Evolutionary conservation across 2,113 vertebrate species (phyloP), one percentile per base, ranked within the genome.

Genomic region (Polyodon spathula): DNA sequence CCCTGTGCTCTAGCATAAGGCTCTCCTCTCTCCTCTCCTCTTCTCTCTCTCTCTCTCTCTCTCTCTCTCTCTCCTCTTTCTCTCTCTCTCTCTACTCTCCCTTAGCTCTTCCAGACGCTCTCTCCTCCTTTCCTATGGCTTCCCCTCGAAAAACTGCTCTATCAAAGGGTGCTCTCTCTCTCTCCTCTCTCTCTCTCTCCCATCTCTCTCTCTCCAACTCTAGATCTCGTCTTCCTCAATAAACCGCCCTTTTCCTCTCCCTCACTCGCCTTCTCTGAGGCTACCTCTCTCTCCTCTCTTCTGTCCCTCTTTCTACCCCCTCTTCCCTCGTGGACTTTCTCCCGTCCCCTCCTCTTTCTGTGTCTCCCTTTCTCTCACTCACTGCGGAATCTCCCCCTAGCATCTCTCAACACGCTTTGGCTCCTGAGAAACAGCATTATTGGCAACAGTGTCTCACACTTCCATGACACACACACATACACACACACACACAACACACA

Each of bases 391-490:
- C 10, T 52, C 52, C 40, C 38, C 10, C 8, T 12, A 10, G 54
- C 51, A 54, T 63, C 46, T 46, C 48, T 37, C 38, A n/a, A 52
- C 61, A 15, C 63, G 12, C 44, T n/a, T 67, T 73, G 67, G 66
- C 72, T 71, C 65, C 59, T 71, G 79, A 81, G 82, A 82, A 85
- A 83, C 82, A 80, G 77, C 72, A 76, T 78, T 75, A 76, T 71
- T 69, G 71, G 82, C 81, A 83, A 82, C 78, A 82, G 61, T 71
- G 71, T 75, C 79, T 75, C 78, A n/a, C 73, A 74, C 71, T 75
- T 74, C 70, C 71, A 78, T 78, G 81, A 82, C 70, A 78, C 75
- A 66, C 56, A 71, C 70, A 68, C 67, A n/a, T n/a, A n/a, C n/a
- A n/a, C n/a, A n/a, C 69, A 68, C 74, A 83, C 77, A 81, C 81